These are phyloP conservation scores for Orestias chungarensis DNA, from an alignment of 2,797 vertebrate species.

Conservation along the genomic window DNA sequence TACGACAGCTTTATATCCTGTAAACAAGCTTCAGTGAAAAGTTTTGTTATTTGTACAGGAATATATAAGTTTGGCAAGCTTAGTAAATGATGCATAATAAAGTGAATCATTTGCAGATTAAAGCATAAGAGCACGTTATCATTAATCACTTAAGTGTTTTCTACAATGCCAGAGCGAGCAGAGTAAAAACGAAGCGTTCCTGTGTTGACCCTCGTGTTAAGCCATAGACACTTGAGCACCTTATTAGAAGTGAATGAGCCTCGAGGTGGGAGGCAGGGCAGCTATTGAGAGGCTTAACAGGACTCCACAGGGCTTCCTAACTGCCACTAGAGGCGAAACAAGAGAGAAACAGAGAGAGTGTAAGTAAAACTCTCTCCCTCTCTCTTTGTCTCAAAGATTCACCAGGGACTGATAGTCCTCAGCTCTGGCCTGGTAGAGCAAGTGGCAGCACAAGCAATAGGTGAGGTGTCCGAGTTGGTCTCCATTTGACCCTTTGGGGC, in stretches of 20 bases:
- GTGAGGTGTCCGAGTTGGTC: conserved; percentile 13
- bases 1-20: not conserved
- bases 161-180: conserved; percentile 16
- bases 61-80: conserved; percentile 14
- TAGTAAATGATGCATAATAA: conserved; percentile 31
- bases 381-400: conserved; percentile 23
- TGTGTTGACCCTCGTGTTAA: conserved; percentile 73
- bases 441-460: conserved; percentile 35
- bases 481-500: conserved; percentile 20
- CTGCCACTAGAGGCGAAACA: conserved; percentile 66
- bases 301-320: conserved; percentile 72
- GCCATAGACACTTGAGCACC: conserved; percentile 73
- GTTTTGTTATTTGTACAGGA: not conserved
- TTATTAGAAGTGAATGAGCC: conserved; percentile 77
- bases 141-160: conserved; percentile 47
- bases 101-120: conserved; percentile 41
- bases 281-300: conserved; percentile 71
- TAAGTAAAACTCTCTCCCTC: conserved; percentile 17
- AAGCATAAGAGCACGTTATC: conserved; percentile 43
- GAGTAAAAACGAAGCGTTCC: conserved; percentile 47
- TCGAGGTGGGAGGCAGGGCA: conserved; percentile 70
- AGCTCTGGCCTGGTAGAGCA: conserved; percentile 36
- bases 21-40: conserved; percentile 4
- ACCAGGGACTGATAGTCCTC: conserved; percentile 37
- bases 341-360: conserved; percentile 33